Evolutionary conservation across 2,113 vertebrate genomes (phyloP), one percentile per base, ranked within the genome.

Genomic region (Rhynchomys soricoides): DNA sequence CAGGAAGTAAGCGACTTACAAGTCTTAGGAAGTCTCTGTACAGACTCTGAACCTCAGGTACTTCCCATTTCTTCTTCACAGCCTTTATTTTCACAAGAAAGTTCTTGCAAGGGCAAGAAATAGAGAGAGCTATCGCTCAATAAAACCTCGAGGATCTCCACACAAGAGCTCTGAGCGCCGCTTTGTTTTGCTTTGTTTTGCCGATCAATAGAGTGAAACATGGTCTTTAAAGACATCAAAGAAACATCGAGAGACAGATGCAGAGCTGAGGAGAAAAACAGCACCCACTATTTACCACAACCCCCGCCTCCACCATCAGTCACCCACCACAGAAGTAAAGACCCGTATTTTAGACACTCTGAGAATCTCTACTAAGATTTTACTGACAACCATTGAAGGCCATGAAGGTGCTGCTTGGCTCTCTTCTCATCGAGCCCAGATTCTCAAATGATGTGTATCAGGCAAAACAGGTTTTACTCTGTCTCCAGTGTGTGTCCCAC

Each of bases 111-210:
- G 34, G 43, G 50, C 52, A 89, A 89, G 89, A 94, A 70, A 93
- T 55, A 82, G 0, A 4, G 75, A 95, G 29, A 82, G 78, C 74
- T 81, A 92, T 73, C 4, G 40, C 21, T 94, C 55, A 82, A 34
- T 83, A 95, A 91, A 96, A 93, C 43, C 70, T 71, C 81, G 43
- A 0, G 24, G 73, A 79, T 40, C 34, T 68, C 71, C 70, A 90
- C 50, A 52, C 64, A 66, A 93, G 75, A 24, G 37, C 68, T 62
- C 79, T 74, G 88, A 96, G 57, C 43, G 7, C 37, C 7, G 31
- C 64, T 96, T 81, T 94, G 92, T 92, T 93, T 83, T 85, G 31
- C 64, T 96, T 81, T 94, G 92, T 92, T 93, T 83, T 85, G 21
- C 48, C 62, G n/a, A 90, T 64, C 86, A 83, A 59, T 19, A 82